Percentiles rank a stretch among this genome's conserved stretches.
phyloP scores from a whole-genome alignment of 2,113 vertebrate genomes.

The Gavia stellata region DNA sequence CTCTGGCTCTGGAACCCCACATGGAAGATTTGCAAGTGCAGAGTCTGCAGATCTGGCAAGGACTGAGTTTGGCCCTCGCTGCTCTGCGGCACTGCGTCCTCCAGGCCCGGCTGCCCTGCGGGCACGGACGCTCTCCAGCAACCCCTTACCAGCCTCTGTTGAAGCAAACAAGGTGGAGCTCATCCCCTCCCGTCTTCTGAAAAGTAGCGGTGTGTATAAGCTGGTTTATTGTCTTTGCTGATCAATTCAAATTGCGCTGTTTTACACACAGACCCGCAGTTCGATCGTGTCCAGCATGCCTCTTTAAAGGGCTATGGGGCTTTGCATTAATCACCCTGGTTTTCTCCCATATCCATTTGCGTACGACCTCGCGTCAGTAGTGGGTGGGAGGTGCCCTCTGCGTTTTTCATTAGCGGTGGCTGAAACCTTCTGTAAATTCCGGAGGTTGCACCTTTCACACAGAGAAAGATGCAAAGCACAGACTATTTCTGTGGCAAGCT shows the following conservation, averaged over 20 bases:
- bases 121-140: not conserved
- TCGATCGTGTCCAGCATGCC: not conserved
- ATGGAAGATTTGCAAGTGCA: not conserved
- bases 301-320: not conserved
- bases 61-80: not conserved
- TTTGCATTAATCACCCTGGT: not conserved
- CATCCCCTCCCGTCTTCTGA: not conserved
- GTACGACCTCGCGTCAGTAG: not conserved
- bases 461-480: not conserved
- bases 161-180: not conserved
- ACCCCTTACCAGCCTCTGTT: not conserved
- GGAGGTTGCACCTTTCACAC: not conserved
- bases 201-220: accelerated
- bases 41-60: not conserved
- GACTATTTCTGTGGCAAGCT: not conserved
- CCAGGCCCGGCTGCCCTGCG: not conserved
- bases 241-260: not conserved
- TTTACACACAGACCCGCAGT: not conserved
- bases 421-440: not conserved
- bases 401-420: accelerated
- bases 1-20: not conserved
- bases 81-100: not conserved
- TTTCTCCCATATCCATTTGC: not conserved
- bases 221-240: not conserved
- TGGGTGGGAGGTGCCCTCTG: not conserved